Conservation (phyloP, 2,888 invertebrate species). For the Drosophila kanekoi region DNA sequence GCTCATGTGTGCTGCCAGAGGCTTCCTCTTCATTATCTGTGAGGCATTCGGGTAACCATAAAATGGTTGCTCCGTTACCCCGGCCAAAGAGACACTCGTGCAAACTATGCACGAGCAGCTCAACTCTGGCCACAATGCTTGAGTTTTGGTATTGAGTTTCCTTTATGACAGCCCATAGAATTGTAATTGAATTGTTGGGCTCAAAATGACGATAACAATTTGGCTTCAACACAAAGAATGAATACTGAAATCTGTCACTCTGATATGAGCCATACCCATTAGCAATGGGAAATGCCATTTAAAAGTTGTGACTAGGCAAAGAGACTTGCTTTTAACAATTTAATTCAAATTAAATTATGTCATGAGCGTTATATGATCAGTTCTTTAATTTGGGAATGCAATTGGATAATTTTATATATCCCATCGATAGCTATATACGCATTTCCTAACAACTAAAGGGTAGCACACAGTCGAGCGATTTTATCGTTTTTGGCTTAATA, state of each 20-base stretch:
- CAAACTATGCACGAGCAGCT: constrained; percentile 8
- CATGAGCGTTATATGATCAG: no score
- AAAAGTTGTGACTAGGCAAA: no score
- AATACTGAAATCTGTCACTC: constrained; percentile 8
- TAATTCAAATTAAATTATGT: no score
- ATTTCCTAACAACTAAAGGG: no score
- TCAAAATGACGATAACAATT: constrained; percentile 21
- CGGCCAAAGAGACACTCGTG: constrained; percentile 3
- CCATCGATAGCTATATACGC: no score
- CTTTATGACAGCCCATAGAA: constrained; percentile 51
- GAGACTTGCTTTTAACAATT: no score
- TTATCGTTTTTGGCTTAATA: not conserved
- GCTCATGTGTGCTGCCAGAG: constrained; percentile 25
- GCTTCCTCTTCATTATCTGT: constrained; percentile 76
- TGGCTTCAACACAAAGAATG: constrained; percentile 13
- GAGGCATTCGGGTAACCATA: constrained; percentile 46
- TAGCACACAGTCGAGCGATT: no score
- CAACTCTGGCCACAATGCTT: constrained; percentile 36
- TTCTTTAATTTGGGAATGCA: no score
- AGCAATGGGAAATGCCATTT: no score
- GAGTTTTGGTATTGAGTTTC: constrained; percentile 49
- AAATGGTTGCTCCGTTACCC: constrained; percentile 22
- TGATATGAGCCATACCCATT: not conserved
- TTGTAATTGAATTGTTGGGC: constrained; percentile 64
- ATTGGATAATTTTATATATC: no score